Evolutionary conservation across 2,888 invertebrate genomes (phyloP).

Genomic region (Drosophila cognata): DNA sequence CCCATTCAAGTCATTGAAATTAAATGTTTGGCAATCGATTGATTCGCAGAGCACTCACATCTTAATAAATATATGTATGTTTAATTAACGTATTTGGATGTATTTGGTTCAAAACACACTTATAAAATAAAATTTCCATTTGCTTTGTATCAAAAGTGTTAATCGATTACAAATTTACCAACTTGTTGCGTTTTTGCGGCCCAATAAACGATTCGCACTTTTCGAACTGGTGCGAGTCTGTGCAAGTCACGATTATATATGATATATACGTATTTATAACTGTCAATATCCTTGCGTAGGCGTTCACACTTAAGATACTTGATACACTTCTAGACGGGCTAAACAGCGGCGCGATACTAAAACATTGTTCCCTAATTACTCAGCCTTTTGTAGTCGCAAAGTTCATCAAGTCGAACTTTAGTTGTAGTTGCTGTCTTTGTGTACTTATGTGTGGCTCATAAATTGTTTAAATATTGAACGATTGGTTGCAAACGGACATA

Average conservation of each 20-base stretch:
- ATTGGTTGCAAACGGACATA: slow-evolving; percentile 63
- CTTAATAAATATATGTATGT: slow-evolving; percentile 1
- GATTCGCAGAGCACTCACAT: slow-evolving; percentile 13
- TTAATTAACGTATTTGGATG: slow-evolving; percentile 24
- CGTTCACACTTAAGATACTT: neutral
- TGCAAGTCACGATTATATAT: slow-evolving; percentile 32
- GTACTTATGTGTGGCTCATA: slow-evolving; percentile 53
- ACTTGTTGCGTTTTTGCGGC: slow-evolving; percentile 52
- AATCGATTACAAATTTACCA: slow-evolving; percentile 64
- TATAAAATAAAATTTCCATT: slow-evolving; percentile 18
- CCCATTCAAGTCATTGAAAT: slow-evolving; percentile 34
- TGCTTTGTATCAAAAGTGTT: slow-evolving; percentile 37
- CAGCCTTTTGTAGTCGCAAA: slow-evolving; percentile 64
- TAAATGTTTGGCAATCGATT: slow-evolving; percentile 57
- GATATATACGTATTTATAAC: slow-evolving; percentile 1
- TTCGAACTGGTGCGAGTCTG: slow-evolving; percentile 49
- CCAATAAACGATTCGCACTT: slow-evolving; percentile 37
- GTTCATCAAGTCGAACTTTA: slow-evolving; percentile 26
- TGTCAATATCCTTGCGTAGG: slow-evolving; percentile 41
- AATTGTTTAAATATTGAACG: slow-evolving; percentile 78
- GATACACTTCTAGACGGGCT: slow-evolving; percentile 19
- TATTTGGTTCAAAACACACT: slow-evolving; percentile 24
- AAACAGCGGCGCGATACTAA: slow-evolving; percentile 49
- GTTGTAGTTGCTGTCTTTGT: slow-evolving; percentile 35
- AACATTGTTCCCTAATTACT: slow-evolving; percentile 63